Evolutionary conservation across 1,140 invertebrate genomes (phyloP), one percentile per base, ranked within the genome.

Genomic region (Ladona fulva): DNA sequence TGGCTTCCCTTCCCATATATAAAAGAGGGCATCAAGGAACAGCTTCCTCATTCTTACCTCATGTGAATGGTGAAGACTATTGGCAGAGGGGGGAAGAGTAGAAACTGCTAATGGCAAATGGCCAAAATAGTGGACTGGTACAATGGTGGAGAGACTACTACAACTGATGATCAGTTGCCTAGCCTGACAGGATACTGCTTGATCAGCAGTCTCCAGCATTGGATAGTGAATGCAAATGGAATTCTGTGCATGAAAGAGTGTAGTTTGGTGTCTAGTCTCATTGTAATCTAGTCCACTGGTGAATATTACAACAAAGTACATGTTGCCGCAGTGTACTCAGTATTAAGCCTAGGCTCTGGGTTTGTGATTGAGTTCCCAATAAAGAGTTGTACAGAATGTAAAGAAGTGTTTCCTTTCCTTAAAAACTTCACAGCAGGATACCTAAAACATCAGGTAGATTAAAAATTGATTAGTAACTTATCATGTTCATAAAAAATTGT

Each of bases 321-420:
- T 76, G 42, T 76, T 76, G 75, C 75, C 75, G 42, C 75, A 76
- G 75, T 76, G 25, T 76, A 76, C 75, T 76, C 75, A 76, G 75
- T 42, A 76, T 76, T 76, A 29, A 37, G 75, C 75, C 75, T 76
- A 76, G 24, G 75, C 75, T 42, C 75, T 76, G 75, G 24, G 25
- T 76, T 76, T 75, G 25, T 76, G 25, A 37, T 29, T 76, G 75
- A 76, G 75, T 37, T 37, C 25, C 42, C 25, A 76, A 76, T 25
- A 37, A 76, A 76, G 25, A 42, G 75, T 76, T 76, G 75, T 76
- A 76, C 75, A 76, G 42, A 37, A 76, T 76, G 29, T 75, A 66
- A 66, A 66, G 52, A 6, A 66, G 52, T 12, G 5, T 66, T 66
- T 66, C 10, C 14, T 66, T 66, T 66, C n/a, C 5, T 66, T 66